These are phyloP conservation scores for Acromyrmex charruanus DNA, from an alignment of 1,140 invertebrate species.

Conservation along the genomic window DNA sequence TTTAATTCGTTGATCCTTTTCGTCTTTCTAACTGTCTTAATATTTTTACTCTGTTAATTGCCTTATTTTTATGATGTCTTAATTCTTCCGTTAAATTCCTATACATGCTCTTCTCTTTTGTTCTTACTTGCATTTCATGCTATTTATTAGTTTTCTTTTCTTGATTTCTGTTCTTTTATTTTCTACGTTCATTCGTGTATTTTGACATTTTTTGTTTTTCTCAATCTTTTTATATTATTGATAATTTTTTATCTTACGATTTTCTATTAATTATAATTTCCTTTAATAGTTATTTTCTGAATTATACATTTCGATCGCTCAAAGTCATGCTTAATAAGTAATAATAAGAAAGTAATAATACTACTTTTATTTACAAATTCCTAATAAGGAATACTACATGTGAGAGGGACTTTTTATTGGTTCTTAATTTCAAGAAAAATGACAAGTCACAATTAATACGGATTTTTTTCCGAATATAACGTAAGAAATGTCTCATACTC, in stretches of 20 bases:
- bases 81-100: slow-evolving; percentile 1
- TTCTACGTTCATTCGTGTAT: neutral
- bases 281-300: neutral
- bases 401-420: neutral
- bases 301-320: neutral
- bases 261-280: neutral
- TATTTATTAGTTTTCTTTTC: neutral
- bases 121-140: neutral
- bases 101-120: neutral
- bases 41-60: slow-evolving; percentile 8
- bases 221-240: neutral
- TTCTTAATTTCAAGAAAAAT: slow-evolving; percentile 29
- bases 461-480: slow-evolving; percentile 7
- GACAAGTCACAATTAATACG: slow-evolving; percentile 24
- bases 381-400: neutral
- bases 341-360: no score
- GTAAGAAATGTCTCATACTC: slow-evolving; percentile 1
- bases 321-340: neutral
- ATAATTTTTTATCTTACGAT: neutral
- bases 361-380: neutral
- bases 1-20: slow-evolving; percentile 40
- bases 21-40: slow-evolving; percentile 1
- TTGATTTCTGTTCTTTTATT: neutral
- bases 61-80: slow-evolving; percentile 27
- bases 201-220: neutral